These are phyloP conservation scores for Trichogramma evanescens DNA, from an alignment of 2,888 invertebrate genomes.

Conservation along the genomic window DNA sequence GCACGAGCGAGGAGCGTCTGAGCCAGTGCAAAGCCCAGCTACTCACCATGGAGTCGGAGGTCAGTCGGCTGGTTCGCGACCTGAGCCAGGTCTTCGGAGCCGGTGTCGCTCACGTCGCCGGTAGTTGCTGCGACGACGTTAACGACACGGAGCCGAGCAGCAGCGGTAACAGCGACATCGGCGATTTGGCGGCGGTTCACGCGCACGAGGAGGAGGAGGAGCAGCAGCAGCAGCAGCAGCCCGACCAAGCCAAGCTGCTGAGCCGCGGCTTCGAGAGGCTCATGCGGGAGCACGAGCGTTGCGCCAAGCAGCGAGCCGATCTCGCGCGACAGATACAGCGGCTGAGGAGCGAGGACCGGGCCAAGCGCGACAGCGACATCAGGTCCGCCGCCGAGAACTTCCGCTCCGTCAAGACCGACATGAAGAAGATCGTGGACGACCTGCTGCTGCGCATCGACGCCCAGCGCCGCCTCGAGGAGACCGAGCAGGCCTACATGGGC, in stretches of 20 bases:
- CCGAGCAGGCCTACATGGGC: background rate
- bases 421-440: slow-evolving; percentile 6
- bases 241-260: background rate
- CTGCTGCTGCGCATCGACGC: slow-evolving; percentile 2
- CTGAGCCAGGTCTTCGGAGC: slow-evolving; percentile 9
- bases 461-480: background rate
- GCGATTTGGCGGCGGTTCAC: background rate
- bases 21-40: slow-evolving; percentile 7
- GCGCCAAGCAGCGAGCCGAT: background rate
- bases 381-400: no score
- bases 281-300: slow-evolving; percentile 13
- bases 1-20: background rate
- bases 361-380: background rate
- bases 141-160: background rate
- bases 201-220: background rate
- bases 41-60: slow-evolving; percentile 13
- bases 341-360: background rate
- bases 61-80: slow-evolving; percentile 5
- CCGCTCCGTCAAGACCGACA: background rate
- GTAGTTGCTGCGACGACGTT: background rate
- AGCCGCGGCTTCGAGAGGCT: slow-evolving; percentile 3
- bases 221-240: background rate
- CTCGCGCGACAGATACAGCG: slow-evolving; percentile 12
- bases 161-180: background rate
- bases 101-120: background rate